These are phyloP conservation scores for Tachysurus fulvidraco DNA, from an alignment of 2,113 vertebrate genomes.

Conservation along the genomic window DNA sequence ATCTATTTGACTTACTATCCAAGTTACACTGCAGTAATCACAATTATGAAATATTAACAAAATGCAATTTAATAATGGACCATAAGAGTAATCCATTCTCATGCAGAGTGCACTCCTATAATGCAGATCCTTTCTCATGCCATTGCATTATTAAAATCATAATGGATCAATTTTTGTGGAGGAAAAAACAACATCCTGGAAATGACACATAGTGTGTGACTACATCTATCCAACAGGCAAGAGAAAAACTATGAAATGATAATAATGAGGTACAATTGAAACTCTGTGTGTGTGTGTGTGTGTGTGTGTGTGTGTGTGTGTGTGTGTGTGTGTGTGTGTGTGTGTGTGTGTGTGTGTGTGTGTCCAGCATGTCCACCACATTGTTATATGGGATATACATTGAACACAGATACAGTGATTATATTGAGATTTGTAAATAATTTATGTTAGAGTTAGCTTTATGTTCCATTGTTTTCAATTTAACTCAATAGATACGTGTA, in stretches of 20 bases:
- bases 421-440: not conserved
- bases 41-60: not conserved
- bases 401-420: not conserved
- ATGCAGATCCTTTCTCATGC: not conserved
- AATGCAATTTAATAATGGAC: slow-evolving; percentile 20
- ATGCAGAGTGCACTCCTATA: not conserved
- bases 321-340: too few relatives aligned
- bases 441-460: not conserved
- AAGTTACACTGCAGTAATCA: not conserved
- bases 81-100: not conserved
- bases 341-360: too few relatives aligned
- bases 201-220: not conserved
- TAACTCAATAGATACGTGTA: not conserved
- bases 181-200: not conserved
- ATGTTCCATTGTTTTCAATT: not conserved
- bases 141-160: not conserved
- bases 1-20: not conserved
- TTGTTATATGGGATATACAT: too few relatives aligned
- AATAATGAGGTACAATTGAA: not conserved
- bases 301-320: too few relatives aligned
- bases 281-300: too few relatives aligned
- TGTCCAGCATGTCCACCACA: too few relatives aligned
- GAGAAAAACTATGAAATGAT: not conserved
- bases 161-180: not conserved
- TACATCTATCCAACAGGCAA: not conserved